Percentiles rank a stretch among this genome's conserved stretches.
Evolutionary conservation across 2,797 vertebrate genomes (phyloP).

Genomic region (Limosa lapponica): DNA sequence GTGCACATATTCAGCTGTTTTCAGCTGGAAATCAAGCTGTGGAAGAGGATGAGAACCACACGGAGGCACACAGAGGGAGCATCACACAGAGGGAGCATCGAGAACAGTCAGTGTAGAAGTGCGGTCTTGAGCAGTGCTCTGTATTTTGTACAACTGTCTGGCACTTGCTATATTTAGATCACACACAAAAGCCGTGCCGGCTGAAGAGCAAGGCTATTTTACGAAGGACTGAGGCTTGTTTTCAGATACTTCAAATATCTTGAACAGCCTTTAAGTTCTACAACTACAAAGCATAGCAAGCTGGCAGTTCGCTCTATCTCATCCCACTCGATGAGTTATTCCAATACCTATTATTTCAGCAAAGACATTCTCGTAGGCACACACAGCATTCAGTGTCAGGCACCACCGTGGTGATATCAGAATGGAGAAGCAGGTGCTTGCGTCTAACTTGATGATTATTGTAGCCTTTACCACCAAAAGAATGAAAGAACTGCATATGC

Average conservation of each 20-base stretch:
- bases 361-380: background rate
- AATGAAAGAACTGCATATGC: background rate
- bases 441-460: background rate
- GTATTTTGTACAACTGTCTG: background rate
- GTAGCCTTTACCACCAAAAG: background rate
- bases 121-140: background rate
- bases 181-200: background rate
- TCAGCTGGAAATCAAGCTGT: background rate
- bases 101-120: background rate
- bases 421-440: background rate
- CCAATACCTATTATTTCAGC: background rate
- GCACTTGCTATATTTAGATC: background rate
- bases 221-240: background rate
- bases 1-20: background rate
- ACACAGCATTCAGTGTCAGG: background rate
- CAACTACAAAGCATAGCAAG: background rate
- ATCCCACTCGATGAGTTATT: background rate
- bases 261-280: background rate
- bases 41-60: background rate
- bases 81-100: background rate
- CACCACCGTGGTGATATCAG: accelerated
- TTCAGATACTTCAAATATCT: background rate
- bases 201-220: background rate
- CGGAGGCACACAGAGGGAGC: background rate
- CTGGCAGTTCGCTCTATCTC: background rate